Conservation (phyloP, 2,113 vertebrate genomes). For the Heteronetta atricapilla region DNA sequence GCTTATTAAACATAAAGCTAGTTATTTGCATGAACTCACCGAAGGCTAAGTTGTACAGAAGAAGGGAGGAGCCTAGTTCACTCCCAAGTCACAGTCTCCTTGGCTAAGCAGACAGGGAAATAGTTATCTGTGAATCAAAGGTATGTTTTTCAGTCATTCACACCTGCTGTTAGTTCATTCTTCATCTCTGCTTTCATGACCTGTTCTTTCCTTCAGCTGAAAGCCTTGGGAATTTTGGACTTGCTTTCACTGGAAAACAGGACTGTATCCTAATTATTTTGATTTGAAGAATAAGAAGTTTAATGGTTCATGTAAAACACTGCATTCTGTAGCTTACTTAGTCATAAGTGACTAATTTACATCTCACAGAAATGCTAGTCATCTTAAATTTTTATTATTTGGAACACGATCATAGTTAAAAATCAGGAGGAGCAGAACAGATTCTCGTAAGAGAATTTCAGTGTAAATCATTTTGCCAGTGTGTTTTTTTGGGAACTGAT, state of each 20-base stretch:
- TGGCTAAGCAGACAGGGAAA: not conserved
- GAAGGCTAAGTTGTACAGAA: not conserved
- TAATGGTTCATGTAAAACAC: not conserved
- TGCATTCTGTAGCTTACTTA: constrained; percentile 2
- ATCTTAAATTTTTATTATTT: constrained; percentile 33
- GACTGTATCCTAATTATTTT: not conserved
- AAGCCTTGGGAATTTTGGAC: not conserved
- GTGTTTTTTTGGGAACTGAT: not conserved
- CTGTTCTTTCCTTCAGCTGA: not conserved
- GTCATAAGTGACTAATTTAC: constrained; percentile 41
- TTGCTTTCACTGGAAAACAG: not conserved
- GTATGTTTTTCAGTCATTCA: not conserved
- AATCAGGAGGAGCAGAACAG: not conserved
- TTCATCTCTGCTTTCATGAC: not conserved
- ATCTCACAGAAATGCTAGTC: not conserved
- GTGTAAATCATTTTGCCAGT: not conserved
- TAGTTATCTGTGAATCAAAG: not conserved
- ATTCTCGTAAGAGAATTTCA: not conserved
- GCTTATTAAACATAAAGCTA: not conserved
- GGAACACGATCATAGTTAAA: constrained; percentile 9
- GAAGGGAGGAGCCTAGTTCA: not conserved
- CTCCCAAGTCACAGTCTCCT: not conserved
- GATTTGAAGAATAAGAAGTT: not conserved
- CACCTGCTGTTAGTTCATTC: not conserved
- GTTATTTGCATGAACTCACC: not conserved